Evolutionary conservation across 2,888 invertebrate genomes (phyloP).

Genomic region (Leucophora obtusa): DNA sequence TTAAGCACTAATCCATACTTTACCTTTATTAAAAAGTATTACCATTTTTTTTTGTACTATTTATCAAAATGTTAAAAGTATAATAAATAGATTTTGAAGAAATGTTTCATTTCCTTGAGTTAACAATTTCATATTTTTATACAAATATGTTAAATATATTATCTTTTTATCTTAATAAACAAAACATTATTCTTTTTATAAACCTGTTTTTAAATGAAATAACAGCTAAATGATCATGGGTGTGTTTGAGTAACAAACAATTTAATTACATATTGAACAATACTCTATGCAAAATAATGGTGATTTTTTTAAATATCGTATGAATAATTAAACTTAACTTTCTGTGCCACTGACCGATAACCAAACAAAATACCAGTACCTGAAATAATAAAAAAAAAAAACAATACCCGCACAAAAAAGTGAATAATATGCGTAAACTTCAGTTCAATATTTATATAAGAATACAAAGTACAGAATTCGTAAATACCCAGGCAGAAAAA

Average conservation of each 20-base stretch:
- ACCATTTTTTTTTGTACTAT: too few species aligned
- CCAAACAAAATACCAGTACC: slow-evolving; percentile 2
- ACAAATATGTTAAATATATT: too few species aligned
- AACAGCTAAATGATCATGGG: background rate
- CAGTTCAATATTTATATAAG: slow-evolving; percentile 20
- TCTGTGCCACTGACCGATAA: slow-evolving; percentile 57
- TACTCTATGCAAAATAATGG: background rate
- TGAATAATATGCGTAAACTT: slow-evolving; percentile 16
- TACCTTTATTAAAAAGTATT: too few species aligned
- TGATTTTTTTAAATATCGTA: background rate
- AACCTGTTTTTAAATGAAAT: background rate
- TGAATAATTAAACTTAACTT: background rate
- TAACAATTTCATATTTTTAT: too few species aligned
- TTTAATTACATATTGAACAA: background rate
- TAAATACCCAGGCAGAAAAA: background rate
- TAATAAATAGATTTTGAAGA: too few species aligned
- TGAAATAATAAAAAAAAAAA: too few species aligned
- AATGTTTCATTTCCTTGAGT: too few species aligned
- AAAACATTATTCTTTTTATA: background rate
- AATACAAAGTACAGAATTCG: slow-evolving; percentile 6
- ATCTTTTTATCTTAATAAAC: background rate
- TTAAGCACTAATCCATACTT: too few species aligned
- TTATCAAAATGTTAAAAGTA: too few species aligned
- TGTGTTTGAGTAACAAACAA: background rate
- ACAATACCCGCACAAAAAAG: slow-evolving; percentile 27